A percentile compares a stretch with the other conserved stretches of the same genome.
phyloP scores from a whole-genome alignment of 2,797 vertebrate genomes.

The Nothura maculosa region DNA sequence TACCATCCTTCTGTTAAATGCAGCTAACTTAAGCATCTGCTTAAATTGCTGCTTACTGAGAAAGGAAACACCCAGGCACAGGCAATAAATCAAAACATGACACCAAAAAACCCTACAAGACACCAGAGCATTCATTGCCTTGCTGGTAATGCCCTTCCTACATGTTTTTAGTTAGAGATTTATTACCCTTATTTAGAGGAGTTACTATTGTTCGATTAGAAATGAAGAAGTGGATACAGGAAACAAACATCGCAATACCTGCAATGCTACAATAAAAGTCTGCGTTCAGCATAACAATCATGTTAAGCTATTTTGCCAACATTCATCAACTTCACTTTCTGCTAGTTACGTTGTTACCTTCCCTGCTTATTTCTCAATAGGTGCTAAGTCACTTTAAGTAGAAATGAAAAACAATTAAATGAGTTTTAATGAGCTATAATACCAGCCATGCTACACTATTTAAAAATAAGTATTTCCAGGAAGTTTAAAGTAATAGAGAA shows the following conservation, averaged over 20 bases:
- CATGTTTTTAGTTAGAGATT: neutral
- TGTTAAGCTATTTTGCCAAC: neutral
- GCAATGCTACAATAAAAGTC: fast-evolving
- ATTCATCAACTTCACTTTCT: neutral
- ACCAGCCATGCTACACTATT: neutral
- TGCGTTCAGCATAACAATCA: neutral
- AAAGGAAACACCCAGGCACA: neutral
- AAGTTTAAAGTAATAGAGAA: neutral
- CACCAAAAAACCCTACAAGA: neutral
- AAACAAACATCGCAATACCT: neutral
- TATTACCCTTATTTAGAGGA: fast-evolving
- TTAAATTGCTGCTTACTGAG: neutral
- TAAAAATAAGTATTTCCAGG: neutral
- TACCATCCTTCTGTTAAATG: neutral
- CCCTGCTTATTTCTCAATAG: neutral
- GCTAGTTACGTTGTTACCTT: neutral
- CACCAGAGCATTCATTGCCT: neutral
- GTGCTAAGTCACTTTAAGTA: neutral
- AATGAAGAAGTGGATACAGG: neutral
- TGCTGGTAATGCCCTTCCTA: neutral
- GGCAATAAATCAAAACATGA: neutral
- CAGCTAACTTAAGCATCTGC: neutral
- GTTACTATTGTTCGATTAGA: neutral
- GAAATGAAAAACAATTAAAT: neutral
- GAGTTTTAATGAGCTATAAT: neutral